These are phyloP conservation scores for Piaya cayana DNA, from an alignment of 2,113 vertebrate species.

Conservation along the genomic window DNA sequence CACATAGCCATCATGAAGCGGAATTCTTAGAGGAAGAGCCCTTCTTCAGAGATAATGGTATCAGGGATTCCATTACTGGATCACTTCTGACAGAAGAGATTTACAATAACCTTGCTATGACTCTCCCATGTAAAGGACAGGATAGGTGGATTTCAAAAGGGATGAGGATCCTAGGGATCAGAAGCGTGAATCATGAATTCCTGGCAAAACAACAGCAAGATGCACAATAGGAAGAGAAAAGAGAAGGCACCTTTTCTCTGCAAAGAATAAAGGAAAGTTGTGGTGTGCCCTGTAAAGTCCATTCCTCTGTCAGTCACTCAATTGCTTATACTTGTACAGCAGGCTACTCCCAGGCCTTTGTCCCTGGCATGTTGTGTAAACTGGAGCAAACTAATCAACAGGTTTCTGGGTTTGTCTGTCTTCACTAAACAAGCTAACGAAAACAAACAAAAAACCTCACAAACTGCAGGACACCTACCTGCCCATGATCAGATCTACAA, in stretches of 20 bases:
- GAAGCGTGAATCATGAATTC: background rate
- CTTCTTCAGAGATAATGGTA: background rate
- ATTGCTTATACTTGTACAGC: background rate
- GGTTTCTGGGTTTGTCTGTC: background rate
- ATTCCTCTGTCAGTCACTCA: background rate
- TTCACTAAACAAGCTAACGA: too few species aligned
- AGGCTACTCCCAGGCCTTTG: background rate
- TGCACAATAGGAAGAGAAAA: background rate
- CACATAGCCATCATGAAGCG: background rate
- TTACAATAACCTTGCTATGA: background rate
- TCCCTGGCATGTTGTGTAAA: background rate
- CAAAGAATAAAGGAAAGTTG: background rate
- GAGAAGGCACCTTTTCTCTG: background rate
- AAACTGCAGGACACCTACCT: background rate
- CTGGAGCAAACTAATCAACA: background rate
- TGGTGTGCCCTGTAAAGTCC: background rate
- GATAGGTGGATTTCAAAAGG: background rate
- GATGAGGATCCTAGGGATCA: background rate
- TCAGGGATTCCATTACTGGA: background rate
- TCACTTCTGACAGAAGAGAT: background rate
- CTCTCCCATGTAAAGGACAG: accelerated
- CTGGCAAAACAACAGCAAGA: background rate
- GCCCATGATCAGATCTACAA: background rate
- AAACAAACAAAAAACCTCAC: too few species aligned
- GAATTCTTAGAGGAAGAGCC: background rate